Evolutionary conservation across 2,888 invertebrate genomes (phyloP), one percentile per base, ranked within the genome.

Genomic region (Drosophila merina): DNA sequence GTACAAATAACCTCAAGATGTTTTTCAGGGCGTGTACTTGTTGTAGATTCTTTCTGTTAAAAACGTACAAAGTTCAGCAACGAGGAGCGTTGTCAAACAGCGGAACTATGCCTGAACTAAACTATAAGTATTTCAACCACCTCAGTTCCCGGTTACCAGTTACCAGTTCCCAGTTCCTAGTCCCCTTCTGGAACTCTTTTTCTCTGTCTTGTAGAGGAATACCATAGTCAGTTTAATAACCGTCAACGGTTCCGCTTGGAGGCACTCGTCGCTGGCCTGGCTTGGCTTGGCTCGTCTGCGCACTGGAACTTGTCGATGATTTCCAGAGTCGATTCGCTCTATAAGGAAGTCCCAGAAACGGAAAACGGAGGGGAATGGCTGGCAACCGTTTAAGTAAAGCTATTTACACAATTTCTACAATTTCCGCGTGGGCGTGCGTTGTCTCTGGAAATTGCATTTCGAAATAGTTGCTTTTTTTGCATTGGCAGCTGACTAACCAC

Each of bases 101-200:
- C 84, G 88, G 89, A 89, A 89, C 80, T 81, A 86, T 84, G 89
- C 88, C 77, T 84, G 76, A 84, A 76, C 69, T 72, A 50, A 67
- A 77, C 66, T 14, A 14, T 14, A 14, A 14, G 14, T 38, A 42
- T 55, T 33, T 26, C 48, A 60, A 12, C 30, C 25, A 47, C 49
- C 44, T 20, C 38, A 20, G 56, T 57, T 33, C n/a, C 40, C 6
- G 1, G 14, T 14, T 14, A 0, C 14, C 14, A 1, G 14, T 14
- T 14, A 14, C 14, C 40, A 10, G 33, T 33, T 20, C 1, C 20
- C 20, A 20, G 20, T 20, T 20, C 20, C 20, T 20, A 20, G 20
- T n/a, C 33, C 33, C 33, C 33, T 31, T 31, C 30, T 30, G 6
- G 2, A 8, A 7, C 40, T 49, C 58, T 44, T 33, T 30, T 40